phyloP scores from a whole-genome alignment of 37 sponge, comb jelly and placozoan genomes.

The Ephydatia muelleri region DNA sequence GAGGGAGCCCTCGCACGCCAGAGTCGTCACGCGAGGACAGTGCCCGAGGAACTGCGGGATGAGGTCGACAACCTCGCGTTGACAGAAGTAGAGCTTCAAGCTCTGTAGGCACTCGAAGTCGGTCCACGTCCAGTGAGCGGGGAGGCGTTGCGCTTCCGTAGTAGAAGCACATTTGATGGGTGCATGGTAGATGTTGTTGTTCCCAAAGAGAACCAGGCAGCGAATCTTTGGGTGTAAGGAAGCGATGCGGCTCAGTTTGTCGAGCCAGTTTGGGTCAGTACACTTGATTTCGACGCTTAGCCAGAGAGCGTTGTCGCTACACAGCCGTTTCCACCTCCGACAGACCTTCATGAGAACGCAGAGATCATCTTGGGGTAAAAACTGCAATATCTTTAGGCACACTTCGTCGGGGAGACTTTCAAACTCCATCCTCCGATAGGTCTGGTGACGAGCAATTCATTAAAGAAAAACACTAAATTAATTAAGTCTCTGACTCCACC shows the following conservation, averaged over 20 bases:
- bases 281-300: slow-evolving; percentile 8
- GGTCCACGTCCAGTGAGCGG: background rate
- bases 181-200: background rate
- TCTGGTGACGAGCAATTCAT: background rate
- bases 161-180: background rate
- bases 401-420: slow-evolving; percentile 35
- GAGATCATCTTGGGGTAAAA: slow-evolving; percentile 16
- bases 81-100: slow-evolving; percentile 6
- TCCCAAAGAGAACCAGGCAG: background rate
- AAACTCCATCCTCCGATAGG: background rate
- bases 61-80: background rate
- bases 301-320: slow-evolving; percentile 44
- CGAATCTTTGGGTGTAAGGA: background rate
- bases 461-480: no score
- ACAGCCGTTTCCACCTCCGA: slow-evolving; percentile 44
- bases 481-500: background rate
- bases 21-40: background rate
- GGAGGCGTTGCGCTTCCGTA: background rate
- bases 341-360: slow-evolving; percentile 32
- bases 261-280: background rate
- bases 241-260: background rate
- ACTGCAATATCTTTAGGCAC: slow-evolving; percentile 36
- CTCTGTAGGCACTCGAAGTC: background rate
- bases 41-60: background rate
- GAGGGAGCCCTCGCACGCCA: slow-evolving; percentile 8